These are phyloP conservation scores for Spinus pinus DNA, from an alignment of 2,797 vertebrate species.

Conservation along the genomic window DNA sequence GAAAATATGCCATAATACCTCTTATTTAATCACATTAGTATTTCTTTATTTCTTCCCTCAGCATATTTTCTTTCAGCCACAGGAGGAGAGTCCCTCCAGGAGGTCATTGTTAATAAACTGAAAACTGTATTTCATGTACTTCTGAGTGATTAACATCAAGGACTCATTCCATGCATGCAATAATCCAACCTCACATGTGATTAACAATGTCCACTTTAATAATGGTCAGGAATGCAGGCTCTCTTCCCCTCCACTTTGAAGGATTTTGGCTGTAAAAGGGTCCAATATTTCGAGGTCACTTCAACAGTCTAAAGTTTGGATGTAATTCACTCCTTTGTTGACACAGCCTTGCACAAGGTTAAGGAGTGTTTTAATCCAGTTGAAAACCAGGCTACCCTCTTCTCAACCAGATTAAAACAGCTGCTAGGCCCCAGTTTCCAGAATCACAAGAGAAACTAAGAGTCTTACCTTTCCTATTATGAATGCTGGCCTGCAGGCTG, in stretches of 20 bases:
- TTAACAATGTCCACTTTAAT: conserved; percentile 7
- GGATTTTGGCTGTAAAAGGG: background rate
- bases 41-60: background rate
- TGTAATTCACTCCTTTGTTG: background rate
- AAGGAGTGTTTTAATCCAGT: background rate
- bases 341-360: background rate
- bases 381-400: background rate
- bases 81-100: background rate
- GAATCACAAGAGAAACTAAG: background rate
- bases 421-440: background rate
- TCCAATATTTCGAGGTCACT: background rate
- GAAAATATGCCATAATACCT: background rate
- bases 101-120: background rate
- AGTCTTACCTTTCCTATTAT: background rate
- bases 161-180: background rate
- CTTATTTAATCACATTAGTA: background rate
- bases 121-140: background rate
- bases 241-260: background rate
- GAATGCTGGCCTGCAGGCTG: background rate
- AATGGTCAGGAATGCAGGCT: background rate
- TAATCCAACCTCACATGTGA: conserved; percentile 1
- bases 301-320: background rate
- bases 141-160: conserved; percentile 19
- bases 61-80: background rate
- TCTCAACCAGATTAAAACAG: background rate